These are phyloP conservation scores for Coccyzus lansbergi DNA, from an alignment of 2,797 vertebrate species.

Conservation along the genomic window DNA sequence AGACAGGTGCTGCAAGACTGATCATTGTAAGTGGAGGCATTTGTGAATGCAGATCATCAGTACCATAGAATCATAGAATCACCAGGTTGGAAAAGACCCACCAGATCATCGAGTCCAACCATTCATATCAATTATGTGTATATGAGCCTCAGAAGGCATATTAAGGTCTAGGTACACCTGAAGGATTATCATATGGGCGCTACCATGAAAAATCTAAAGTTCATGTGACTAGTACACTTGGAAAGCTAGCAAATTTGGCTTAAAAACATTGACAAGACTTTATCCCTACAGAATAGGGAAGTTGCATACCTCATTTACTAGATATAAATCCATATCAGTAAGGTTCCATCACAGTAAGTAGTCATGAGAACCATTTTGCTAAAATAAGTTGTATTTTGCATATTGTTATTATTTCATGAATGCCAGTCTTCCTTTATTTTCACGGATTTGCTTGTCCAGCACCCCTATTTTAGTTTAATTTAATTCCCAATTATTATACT, in stretches of 20 bases:
- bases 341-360: background rate
- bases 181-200: background rate
- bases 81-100: too few species aligned
- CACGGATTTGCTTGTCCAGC: background rate
- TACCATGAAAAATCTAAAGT: background rate
- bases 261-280: background rate
- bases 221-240: background rate
- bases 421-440: background rate
- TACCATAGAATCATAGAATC: too few species aligned
- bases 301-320: background rate
- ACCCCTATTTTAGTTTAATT: background rate
- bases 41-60: background rate
- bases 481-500: slow-evolving; percentile 5
- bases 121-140: too few species aligned
- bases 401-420: background rate
- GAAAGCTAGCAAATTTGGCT: background rate
- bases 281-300: background rate
- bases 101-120: too few species aligned
- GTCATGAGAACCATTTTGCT: background rate
- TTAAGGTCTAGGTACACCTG: background rate
- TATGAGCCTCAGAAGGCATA: background rate
- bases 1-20: background rate
- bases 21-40: background rate
- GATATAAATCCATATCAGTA: background rate
- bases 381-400: background rate